These are phyloP conservation scores for Pogona vitticeps DNA, from an alignment of 2,113 vertebrate species.

Conservation along the genomic window DNA sequence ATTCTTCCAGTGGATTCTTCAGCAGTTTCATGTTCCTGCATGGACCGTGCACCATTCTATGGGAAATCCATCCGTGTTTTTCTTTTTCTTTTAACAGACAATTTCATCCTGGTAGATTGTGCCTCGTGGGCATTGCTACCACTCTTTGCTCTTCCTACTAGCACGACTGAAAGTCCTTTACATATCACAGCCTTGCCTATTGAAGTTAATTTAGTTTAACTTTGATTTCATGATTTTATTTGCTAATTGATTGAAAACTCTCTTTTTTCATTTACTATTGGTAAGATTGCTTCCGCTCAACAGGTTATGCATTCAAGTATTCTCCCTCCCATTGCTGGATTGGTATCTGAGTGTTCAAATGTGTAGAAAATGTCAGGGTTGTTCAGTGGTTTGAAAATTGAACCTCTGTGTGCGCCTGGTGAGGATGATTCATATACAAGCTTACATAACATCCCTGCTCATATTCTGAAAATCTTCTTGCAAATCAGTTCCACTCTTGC, in stretches of 20 bases:
- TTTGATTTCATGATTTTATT: conserved; percentile 13
- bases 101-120: not conserved
- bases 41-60: not conserved
- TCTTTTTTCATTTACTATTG: not conserved
- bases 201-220: conserved; percentile 24
- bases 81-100: too few relatives aligned
- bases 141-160: conserved; percentile 24
- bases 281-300: not conserved
- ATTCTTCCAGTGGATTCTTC: not conserved
- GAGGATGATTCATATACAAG: conserved; percentile 51
- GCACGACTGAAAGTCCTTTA: not conserved
- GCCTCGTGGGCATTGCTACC: not conserved
- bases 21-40: not conserved
- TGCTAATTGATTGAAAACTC: not conserved
- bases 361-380: not conserved
- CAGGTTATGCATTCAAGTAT: not conserved
- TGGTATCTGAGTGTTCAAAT: not conserved
- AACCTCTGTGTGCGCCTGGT: conserved; percentile 39
- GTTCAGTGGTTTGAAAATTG: not conserved
- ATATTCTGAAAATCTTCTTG: conserved; percentile 28
- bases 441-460: conserved; percentile 3
- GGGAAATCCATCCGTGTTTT: too few relatives aligned
- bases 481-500: rapidly evolving
- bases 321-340: not conserved
- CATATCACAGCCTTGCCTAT: not conserved